These are phyloP conservation scores for Henricia sp. DNA, from an alignment of 53 echinoderm and acorn worm genomes.

Conservation along the genomic window DNA sequence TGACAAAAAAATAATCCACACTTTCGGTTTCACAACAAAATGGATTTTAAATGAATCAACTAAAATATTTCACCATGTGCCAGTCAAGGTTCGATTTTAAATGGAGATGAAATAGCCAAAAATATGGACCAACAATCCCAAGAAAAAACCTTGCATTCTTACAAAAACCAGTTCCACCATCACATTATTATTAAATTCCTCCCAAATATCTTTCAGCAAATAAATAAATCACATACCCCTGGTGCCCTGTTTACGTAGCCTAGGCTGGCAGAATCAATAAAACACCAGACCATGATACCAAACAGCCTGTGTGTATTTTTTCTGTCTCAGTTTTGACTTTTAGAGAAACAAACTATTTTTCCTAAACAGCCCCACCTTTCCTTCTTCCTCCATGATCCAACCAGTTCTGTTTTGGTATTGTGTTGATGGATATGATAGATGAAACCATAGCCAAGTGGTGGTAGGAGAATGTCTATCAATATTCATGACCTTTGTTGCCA, in stretches of 20 bases:
- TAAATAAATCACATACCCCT: background rate
- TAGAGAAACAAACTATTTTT: constrained; percentile 31
- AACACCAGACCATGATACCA: background rate
- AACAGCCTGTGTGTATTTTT: background rate
- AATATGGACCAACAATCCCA: no score
- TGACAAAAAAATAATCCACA: no score
- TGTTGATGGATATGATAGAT: background rate
- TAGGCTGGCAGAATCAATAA: background rate
- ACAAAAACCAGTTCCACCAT: no score
- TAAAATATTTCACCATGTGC: no score
- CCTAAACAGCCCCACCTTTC: no score
- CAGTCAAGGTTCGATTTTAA: no score
- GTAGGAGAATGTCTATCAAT: background rate
- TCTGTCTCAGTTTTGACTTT: constrained; percentile 11
- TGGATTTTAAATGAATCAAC: no score
- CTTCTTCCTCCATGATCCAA: no score
- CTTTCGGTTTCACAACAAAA: no score
- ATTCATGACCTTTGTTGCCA: background rate
- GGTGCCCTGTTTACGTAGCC: constrained; percentile 8
- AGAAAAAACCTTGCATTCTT: no score
- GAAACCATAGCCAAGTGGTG: background rate
- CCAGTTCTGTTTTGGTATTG: background rate
- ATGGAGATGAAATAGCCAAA: no score
- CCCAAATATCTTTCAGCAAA: background rate
- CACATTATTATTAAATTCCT: constrained; percentile 5